A percentile compares a stretch with the other conserved stretches of the same genome.
phyloP scores from a whole-genome alignment of 1,140 invertebrate species.

The Conus ventricosus region DNA sequence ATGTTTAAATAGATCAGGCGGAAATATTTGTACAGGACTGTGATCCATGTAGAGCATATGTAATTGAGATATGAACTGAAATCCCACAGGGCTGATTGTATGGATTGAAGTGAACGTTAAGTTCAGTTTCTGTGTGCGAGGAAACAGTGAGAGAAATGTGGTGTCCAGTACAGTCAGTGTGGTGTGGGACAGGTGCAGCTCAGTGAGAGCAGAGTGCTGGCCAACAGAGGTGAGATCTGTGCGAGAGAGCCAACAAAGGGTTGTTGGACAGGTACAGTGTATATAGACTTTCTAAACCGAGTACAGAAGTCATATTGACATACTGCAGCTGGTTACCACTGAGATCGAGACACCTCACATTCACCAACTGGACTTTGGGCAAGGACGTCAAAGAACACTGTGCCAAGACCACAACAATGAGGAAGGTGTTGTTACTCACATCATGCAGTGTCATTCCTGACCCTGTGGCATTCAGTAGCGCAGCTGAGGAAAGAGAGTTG shows the following conservation, averaged over 20 bases:
- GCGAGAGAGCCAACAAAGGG: neutral
- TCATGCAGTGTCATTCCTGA: too few relatives aligned
- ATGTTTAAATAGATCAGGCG: neutral
- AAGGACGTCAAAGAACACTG: too few relatives aligned
- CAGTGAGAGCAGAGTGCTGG: neutral
- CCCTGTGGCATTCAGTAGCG: too few relatives aligned
- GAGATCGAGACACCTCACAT: neutral
- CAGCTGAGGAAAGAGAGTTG: too few relatives aligned
- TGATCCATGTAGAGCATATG: neutral
- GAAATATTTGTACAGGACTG: neutral
- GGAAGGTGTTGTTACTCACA: too few relatives aligned
- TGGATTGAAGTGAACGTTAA: neutral
- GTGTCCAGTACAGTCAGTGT: slow-evolving; percentile 20
- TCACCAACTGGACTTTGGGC: neutral
- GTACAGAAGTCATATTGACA: neutral
- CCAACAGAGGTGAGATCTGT: neutral
- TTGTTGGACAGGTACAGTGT: neutral
- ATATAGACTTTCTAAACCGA: neutral
- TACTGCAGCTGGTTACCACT: neutral
- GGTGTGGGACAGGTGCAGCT: neutral
- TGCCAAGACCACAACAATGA: too few relatives aligned
- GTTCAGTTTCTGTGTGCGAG: neutral
- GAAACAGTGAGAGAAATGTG: slow-evolving; percentile 12
- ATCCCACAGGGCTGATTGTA: neutral
- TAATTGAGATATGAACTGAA: neutral